Evolutionary conservation across 1,140 invertebrate genomes (phyloP).

Genomic region (Pachyrhynchus sulphureomaculatus): DNA sequence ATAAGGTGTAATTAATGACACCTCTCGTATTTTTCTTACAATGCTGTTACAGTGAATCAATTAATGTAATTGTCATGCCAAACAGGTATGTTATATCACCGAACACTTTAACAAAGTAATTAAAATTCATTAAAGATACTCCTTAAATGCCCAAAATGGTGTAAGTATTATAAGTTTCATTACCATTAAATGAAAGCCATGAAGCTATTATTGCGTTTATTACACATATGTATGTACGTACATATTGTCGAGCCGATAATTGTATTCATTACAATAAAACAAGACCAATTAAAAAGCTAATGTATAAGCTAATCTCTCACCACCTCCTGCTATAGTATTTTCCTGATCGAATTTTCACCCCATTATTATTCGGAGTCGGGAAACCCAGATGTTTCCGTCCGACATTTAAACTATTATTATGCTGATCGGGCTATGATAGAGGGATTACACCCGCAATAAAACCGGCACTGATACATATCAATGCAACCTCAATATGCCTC

Average conservation of each 20-base stretch:
- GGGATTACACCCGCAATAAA: slow-evolving; percentile 53
- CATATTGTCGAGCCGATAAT: neutral
- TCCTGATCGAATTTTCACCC: slow-evolving; percentile 33
- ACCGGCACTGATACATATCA: slow-evolving; percentile 52
- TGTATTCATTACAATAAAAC: slow-evolving; percentile 3
- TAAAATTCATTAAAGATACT: too few relatives aligned
- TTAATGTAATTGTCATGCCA: too few relatives aligned
- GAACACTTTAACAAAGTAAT: too few relatives aligned
- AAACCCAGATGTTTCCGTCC: slow-evolving; percentile 45
- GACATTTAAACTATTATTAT: slow-evolving; percentile 52
- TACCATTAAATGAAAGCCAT: too few relatives aligned
- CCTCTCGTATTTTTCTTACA: too few relatives aligned
- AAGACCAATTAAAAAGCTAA: slow-evolving; percentile 28
- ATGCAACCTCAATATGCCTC: slow-evolving; percentile 52
- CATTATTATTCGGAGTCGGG: slow-evolving; percentile 26
- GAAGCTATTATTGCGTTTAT: too few relatives aligned
- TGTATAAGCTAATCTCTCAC: slow-evolving; percentile 17
- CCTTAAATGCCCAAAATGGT: too few relatives aligned
- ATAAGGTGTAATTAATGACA: too few relatives aligned
- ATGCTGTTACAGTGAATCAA: too few relatives aligned
- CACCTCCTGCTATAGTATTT: slow-evolving; percentile 16
- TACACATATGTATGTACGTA: too few relatives aligned
- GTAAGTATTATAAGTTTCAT: too few relatives aligned
- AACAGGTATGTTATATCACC: too few relatives aligned
- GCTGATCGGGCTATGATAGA: slow-evolving; percentile 52